Evolutionary conservation across 2,888 invertebrate species (phyloP).

Genomic region (Sclerodermus sp.): DNA sequence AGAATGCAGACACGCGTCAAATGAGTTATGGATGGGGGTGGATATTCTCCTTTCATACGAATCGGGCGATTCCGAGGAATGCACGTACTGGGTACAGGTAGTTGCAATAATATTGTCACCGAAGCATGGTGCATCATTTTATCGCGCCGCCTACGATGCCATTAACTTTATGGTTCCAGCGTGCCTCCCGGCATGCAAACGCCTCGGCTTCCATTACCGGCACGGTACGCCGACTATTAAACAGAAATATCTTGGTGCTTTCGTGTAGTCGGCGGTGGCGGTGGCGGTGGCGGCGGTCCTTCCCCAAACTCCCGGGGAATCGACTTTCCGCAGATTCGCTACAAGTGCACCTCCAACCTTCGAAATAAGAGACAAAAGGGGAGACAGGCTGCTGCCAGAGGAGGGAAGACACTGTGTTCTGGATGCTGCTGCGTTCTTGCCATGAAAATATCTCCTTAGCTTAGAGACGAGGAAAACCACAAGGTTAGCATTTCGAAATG

Average conservation of each 20-base stretch:
- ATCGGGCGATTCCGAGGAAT: background rate
- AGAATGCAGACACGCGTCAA: background rate
- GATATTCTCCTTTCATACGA: background rate
- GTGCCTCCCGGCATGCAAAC: slow-evolving; percentile 36
- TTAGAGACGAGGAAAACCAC: too few species aligned
- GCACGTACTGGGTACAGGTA: slow-evolving; percentile 2
- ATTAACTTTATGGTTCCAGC: slow-evolving; percentile 31
- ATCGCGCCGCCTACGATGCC: slow-evolving; percentile 25
- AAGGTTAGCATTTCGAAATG: too few species aligned
- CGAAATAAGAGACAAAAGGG: too few species aligned
- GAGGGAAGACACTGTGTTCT: too few species aligned
- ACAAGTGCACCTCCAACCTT: background rate
- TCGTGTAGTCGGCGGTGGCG: slow-evolving; percentile 4
- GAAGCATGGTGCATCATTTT: slow-evolving; percentile 29
- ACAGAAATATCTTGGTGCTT: slow-evolving; percentile 36
- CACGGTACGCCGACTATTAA: slow-evolving; percentile 38
- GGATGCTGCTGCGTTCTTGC: too few species aligned
- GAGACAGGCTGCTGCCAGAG: too few species aligned
- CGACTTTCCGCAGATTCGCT: slow-evolving; percentile 19
- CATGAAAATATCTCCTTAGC: too few species aligned
- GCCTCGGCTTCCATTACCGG: slow-evolving; percentile 36
- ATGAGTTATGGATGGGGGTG: background rate
- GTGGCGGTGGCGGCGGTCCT: background rate
- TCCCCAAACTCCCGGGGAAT: slow-evolving; percentile 15
- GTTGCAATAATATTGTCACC: slow-evolving; percentile 24